These are phyloP conservation scores for Nycticorax nycticorax DNA, from an alignment of 2,113 vertebrate species.

Conservation along the genomic window DNA sequence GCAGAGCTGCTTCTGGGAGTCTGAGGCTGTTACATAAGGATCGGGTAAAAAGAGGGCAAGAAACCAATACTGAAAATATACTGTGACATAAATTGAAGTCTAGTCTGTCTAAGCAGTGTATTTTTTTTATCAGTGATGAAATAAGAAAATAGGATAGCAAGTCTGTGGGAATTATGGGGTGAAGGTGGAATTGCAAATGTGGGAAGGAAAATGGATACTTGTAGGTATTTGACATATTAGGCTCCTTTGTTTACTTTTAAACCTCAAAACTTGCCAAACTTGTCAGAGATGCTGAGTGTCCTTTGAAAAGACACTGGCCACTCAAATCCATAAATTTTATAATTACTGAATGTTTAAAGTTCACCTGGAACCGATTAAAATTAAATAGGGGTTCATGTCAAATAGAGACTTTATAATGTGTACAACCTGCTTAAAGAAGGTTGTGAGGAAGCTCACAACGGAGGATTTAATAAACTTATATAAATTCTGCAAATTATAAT, in stretches of 20 bases:
- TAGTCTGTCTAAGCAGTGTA: neutral
- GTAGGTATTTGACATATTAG: neutral
- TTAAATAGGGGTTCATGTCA: neutral
- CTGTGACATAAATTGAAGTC: neutral
- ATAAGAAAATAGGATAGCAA: neutral
- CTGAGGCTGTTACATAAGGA: conserved; percentile 4
- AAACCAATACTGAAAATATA: neutral
- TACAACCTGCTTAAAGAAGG: neutral
- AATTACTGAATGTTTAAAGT: neutral
- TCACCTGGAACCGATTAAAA: neutral
- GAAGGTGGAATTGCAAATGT: neutral
- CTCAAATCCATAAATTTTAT: neutral
- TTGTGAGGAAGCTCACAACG: neutral
- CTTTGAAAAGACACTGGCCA: neutral
- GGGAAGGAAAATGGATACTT: neutral
- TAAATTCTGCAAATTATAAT: neutral
- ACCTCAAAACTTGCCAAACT: neutral
- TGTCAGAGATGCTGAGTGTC: neutral
- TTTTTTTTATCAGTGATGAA: neutral
- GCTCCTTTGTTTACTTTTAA: neutral
- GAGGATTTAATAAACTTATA: neutral
- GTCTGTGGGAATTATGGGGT: neutral
- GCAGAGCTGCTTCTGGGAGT: neutral
- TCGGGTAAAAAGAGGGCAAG: neutral
- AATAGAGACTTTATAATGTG: neutral